Percentiles rank a stretch among this genome's conserved stretches.
Conservation (phyloP, 2,113 vertebrate genomes). For the Pterophyllum scalare region DNA sequence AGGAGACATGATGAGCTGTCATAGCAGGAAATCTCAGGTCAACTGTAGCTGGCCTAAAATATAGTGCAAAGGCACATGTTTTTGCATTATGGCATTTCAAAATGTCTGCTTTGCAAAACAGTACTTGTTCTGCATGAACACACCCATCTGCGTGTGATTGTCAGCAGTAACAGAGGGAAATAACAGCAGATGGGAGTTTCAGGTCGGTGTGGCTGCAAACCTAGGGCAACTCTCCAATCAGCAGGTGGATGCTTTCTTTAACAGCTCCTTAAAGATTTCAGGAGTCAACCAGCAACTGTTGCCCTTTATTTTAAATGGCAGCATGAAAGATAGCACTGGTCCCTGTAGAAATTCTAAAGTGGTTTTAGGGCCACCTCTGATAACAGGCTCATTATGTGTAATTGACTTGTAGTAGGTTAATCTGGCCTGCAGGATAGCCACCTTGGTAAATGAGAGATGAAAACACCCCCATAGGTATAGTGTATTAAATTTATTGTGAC, state of each 20-base stretch:
- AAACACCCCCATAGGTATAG: not conserved
- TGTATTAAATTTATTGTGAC: not conserved
- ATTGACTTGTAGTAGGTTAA: slow-evolving; percentile 31
- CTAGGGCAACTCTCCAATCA: not conserved
- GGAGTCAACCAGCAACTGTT: not conserved
- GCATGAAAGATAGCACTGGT: not conserved
- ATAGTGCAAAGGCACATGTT: not conserved
- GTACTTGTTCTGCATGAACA: not conserved
- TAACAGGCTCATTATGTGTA: slow-evolving; percentile 19
- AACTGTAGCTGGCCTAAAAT: not conserved
- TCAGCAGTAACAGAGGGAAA: not conserved
- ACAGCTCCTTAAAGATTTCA: not conserved
- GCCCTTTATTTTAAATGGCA: not conserved
- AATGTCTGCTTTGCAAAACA: not conserved
- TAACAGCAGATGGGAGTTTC: not conserved
- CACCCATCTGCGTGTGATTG: not conserved
- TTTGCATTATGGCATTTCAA: not conserved
- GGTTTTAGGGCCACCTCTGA: slow-evolving; percentile 10
- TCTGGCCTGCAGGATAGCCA: slow-evolving; percentile 13
- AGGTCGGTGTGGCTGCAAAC: not conserved
- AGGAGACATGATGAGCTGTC: not conserved
- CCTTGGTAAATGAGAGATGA: not conserved
- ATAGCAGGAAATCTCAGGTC: not conserved
- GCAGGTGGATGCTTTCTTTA: slow-evolving; percentile 4
- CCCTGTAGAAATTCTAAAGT: slow-evolving; percentile 8